Conservation (phyloP, 2,113 vertebrate genomes). For the Cebidichthys violaceus region DNA sequence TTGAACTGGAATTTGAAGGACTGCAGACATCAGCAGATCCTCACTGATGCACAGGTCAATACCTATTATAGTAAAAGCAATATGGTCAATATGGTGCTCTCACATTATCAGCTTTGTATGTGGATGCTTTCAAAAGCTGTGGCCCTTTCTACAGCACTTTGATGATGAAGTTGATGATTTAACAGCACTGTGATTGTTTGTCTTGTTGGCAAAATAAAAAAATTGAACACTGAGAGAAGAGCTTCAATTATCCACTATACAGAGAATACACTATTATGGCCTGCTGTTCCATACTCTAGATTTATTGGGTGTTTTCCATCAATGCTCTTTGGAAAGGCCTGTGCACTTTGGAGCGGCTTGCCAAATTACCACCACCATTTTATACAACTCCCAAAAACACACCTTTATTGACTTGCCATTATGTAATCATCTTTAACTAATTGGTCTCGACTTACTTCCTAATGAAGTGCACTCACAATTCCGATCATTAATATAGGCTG, state of each 20-base stretch:
- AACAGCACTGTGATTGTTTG: conserved; percentile 37
- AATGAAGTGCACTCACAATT: background rate
- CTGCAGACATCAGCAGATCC: conserved; percentile 74
- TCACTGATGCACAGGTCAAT: conserved; percentile 70
- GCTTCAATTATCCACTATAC: background rate
- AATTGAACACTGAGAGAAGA: background rate
- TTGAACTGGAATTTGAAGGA: conserved; percentile 68
- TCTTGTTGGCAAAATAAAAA: conserved; percentile 33
- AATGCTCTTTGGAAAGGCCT: conserved; percentile 26
- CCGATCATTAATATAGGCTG: background rate
- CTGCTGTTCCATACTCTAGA: background rate
- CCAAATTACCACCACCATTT: background rate
- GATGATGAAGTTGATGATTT: conserved; percentile 46
- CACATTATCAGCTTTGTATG: conserved; percentile 34
- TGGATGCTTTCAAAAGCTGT: conserved; percentile 39
- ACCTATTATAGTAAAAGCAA: conserved; percentile 76
- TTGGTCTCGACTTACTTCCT: conserved; percentile 9
- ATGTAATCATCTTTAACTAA: conserved; percentile 22
- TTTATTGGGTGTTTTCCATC: conserved; percentile 30
- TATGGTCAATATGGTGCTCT: conserved; percentile 67
- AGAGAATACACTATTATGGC: conserved; percentile 4
- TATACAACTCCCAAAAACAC: conserved; percentile 22
- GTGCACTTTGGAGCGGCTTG: background rate
- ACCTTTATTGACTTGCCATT: conserved; percentile 20
- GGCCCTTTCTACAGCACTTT: conserved; percentile 16